Evolutionary conservation across 2,797 vertebrate species (phyloP).

Genomic region (Ptychadena robeensis): DNA sequence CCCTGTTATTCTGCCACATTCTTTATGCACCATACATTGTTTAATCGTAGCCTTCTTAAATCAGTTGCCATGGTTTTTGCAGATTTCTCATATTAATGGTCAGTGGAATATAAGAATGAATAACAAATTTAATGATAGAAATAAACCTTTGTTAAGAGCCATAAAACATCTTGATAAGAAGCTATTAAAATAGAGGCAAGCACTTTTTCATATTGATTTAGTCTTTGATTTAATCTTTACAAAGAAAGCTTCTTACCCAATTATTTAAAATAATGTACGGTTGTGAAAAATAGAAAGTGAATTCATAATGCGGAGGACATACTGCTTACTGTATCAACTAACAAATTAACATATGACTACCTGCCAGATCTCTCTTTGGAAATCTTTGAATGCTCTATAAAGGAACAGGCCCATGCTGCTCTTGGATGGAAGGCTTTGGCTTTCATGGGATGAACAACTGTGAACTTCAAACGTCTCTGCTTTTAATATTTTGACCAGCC

Average conservation of each 20-base stretch:
- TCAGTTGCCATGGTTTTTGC: constrained; percentile 37
- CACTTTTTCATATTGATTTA: constrained; percentile 35
- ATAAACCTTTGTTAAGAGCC: constrained; percentile 38
- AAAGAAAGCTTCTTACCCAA: constrained; percentile 39
- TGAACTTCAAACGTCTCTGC: neutral
- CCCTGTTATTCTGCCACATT: neutral
- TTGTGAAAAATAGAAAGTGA: constrained; percentile 15
- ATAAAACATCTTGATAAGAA: constrained; percentile 40
- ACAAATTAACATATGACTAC: constrained; percentile 14
- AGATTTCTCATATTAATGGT: constrained; percentile 18
- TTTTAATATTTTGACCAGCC: neutral
- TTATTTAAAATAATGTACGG: constrained; percentile 42
- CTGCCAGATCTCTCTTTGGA: constrained; percentile 25
- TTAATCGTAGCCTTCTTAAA: neutral
- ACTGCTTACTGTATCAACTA: constrained; percentile 2
- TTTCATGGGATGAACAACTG: neutral
- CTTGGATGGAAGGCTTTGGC: neutral
- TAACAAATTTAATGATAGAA: constrained; percentile 46
- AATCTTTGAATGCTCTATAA: constrained; percentile 10
- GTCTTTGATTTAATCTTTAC: constrained; percentile 44
- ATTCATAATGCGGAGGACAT: constrained; percentile 11
- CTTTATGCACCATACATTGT: neutral
- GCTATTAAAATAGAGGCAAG: constrained; percentile 21
- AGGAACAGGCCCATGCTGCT: constrained; percentile 2
- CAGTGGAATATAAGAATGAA: constrained; percentile 24